Conservation (phyloP, 2,113 vertebrate species). For the Petrocephalus zakoni region DNA sequence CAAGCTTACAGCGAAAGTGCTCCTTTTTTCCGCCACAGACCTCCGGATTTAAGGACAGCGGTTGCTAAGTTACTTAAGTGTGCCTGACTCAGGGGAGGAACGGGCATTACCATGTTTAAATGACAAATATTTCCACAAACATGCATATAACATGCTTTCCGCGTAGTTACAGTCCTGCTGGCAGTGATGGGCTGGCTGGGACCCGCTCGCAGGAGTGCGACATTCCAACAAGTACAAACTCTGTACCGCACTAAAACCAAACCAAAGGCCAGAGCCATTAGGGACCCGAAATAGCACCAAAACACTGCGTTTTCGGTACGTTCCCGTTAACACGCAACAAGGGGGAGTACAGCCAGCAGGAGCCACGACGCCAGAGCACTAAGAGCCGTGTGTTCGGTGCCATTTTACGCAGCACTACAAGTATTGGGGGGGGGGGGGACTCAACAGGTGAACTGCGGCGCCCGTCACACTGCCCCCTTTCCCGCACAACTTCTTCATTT, state of each 20-base stretch:
- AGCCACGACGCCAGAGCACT: background rate
- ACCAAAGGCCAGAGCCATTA: background rate
- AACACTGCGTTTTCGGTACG: background rate
- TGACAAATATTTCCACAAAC: conserved; percentile 7
- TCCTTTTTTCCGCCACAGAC: background rate
- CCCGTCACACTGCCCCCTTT: background rate
- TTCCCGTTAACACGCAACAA: background rate
- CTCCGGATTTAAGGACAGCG: background rate
- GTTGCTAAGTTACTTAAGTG: conserved; percentile 12
- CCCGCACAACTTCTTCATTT: background rate
- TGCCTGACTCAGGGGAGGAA: background rate
- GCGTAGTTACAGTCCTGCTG: background rate
- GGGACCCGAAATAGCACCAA: background rate
- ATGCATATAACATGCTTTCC: background rate
- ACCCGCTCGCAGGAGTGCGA: background rate
- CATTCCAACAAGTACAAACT: background rate
- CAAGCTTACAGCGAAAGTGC: background rate
- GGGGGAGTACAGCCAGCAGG: background rate
- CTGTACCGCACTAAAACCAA: background rate
- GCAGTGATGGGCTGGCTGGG: background rate
- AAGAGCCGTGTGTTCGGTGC: background rate
- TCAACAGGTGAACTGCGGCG: conserved; percentile 40
- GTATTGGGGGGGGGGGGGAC: background rate
- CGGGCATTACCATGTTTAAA: conserved; percentile 12
- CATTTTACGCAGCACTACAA: background rate